Base-by-base conservation (phyloP, 2,797 vertebrate species). In the Diplodus sargus region DNA sequence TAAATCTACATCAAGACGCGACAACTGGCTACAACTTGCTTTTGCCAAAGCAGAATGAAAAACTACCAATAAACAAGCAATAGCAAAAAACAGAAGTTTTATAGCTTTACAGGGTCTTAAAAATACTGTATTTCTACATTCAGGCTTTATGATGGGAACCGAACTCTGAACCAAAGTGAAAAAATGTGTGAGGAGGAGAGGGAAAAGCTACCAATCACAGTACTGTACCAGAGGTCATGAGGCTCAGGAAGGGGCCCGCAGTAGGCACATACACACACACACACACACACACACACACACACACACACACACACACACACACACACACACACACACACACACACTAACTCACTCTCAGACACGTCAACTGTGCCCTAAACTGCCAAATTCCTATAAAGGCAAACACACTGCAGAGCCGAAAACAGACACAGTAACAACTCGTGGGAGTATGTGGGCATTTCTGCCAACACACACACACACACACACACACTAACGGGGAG, bases 381-480 rank as follows among this genome's bases (percentile, higher is more conserved):
- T 87, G 79, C 74, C 72, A 90, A 85, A 91, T 91, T 90, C 85
- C 77, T 69, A 52, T 69, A 51, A 81, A 83, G 73, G 76, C 82
- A 84, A 89, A 87, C 56, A 78, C 69, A 58, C 70, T 63, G 52
- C 70, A 45, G 65, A 81, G 62, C 81, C 87, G 76, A 74, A 88
- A 87, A 83, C 74, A 87, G 84, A 81, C 85, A 70, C 82, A 81
- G 61, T 53, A 51, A 62, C 63, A 70, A 49, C 61, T 65, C 42
- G 3, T 82, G 77, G 69, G 70, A 78, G 70, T 78, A 18, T 63
- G 51, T 62, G 64, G 52, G 69, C 39, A 60, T 64, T 75, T 74
- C 51, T 68, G 69, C 62, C 7, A 58, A 63, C 53, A 72, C 59
- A 73, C 64, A 69, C 57, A 68, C 57, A 70, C 73, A 47, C 28